Evolutionary conservation across 1,140 invertebrate species (phyloP), one percentile per base, ranked within the genome.

Genomic region (Eurosta solidaginis): DNA sequence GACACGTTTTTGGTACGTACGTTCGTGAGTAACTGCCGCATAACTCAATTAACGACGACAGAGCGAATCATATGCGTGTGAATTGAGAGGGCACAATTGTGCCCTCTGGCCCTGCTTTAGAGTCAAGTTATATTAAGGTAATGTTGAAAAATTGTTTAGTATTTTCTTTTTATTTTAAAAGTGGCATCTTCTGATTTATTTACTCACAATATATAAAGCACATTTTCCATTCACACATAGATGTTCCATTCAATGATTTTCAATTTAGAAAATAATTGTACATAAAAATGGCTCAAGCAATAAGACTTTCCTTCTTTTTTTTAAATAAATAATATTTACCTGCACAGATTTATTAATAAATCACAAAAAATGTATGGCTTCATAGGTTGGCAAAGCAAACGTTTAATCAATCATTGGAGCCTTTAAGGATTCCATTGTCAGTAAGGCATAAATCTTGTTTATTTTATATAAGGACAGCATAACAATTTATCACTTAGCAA

Each of bases 401-500:
- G 59, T 33, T 36, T 68, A 40, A 68, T 68, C 59, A 68, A 68
- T 68, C 59, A 68, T 68, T 3, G 59, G 10, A 40, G n/a, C 29
- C 59, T 33, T 22, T 20, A 20, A 68, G 59, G 59, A 40, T 7
- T 9, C n/a, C 59, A 17, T 22, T 17, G 59, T 68, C 36, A 68
- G 40, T 68, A 42, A n/a, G 59, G 59, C 59, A 68, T 22, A 68
- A 68, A 42, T 68, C 59, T 10, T 42, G 29, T 68, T 68, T 68
- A n/a, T 20, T 40, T 68, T 20, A 33, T 33, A 1, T 33, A 68
- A 68, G 33, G 12, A 68, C 36, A 68, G 59, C 33, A 68, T 10
- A 68, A 68, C 59, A 29, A 68, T 68, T 68, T 68, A 68, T 68
- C 40, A 68, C 22, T 68, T 40, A 68, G 40, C 59, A 68, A 68